phyloP scores from a whole-genome alignment of 2,888 invertebrate genomes.

The Embidobia sp. region DNA sequence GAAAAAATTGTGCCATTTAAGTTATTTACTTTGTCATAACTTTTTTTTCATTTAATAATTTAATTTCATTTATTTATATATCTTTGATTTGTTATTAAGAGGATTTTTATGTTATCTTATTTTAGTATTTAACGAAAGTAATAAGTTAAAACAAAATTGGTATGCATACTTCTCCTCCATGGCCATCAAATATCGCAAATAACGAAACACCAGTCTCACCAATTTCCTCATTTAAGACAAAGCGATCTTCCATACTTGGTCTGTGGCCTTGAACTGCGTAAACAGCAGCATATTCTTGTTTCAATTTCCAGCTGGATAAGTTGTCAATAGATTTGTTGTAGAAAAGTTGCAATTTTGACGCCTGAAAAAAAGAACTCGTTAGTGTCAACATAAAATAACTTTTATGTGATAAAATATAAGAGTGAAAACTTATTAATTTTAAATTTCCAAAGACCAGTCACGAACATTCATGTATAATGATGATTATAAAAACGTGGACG shows the following conservation, averaged over 20 bases:
- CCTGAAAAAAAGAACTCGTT: constrained; percentile 65
- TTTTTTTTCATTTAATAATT: too few relatives aligned
- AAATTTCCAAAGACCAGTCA: not conserved
- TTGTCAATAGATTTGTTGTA: constrained; percentile 77
- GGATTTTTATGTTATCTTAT: too few relatives aligned
- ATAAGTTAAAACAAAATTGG: not conserved
- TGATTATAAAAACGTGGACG: constrained; percentile 11
- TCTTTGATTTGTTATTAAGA: too few relatives aligned
- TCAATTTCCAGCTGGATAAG: constrained; percentile 89
- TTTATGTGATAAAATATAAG: too few relatives aligned
- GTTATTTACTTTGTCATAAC: too few relatives aligned
- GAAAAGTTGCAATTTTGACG: constrained; percentile 77
- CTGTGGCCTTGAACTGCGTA: constrained; percentile 95
- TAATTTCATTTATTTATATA: too few relatives aligned
- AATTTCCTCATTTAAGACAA: constrained; percentile 92
- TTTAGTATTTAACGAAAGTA: too few relatives aligned
- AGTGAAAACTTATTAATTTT: too few relatives aligned
- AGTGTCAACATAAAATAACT: too few relatives aligned
- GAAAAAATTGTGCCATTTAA: too few relatives aligned
- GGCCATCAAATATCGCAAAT: constrained; percentile 97
- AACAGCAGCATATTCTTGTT: constrained; percentile 89
- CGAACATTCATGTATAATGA: not conserved
- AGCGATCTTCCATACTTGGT: constrained; percentile 97
- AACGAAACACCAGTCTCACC: constrained; percentile 92
- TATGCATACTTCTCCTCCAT: constrained; percentile 92